Evolutionary conservation across 1,140 invertebrate genomes (phyloP).

Genomic region (Hycleus cichorii): DNA sequence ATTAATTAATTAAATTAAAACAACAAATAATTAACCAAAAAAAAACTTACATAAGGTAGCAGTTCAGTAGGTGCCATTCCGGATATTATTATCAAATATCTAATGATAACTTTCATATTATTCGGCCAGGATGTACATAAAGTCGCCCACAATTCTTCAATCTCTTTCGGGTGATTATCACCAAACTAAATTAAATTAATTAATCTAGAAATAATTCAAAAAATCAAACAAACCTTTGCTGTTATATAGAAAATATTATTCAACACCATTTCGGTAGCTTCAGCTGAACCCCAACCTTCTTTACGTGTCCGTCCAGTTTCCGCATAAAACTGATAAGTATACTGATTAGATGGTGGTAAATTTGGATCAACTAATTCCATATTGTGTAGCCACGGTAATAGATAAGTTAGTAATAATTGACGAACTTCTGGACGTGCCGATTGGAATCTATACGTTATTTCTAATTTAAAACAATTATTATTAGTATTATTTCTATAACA

Average conservation of each 20-base stretch:
- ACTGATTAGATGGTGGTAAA: constrained; percentile 74
- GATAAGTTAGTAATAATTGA: constrained; percentile 81
- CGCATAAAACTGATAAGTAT: constrained; percentile 65
- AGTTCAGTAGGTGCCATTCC: constrained; percentile 92
- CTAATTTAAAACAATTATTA: constrained; percentile 47
- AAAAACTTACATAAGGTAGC: constrained; percentile 69
- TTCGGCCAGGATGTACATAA: constrained; percentile 93
- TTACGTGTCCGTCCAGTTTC: constrained; percentile 48
- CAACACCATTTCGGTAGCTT: constrained; percentile 99
- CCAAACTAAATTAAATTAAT: constrained; percentile 64
- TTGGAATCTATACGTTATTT: constrained; percentile 94
- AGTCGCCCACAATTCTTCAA: constrained; percentile 93
- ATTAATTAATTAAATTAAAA: constrained; percentile 10
- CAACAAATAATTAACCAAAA: no score
- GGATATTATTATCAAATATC: constrained; percentile 95
- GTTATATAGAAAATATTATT: constrained; percentile 99
- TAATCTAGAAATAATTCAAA: constrained; percentile 2
- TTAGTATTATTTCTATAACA: not conserved
- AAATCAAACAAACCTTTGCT: constrained; percentile 58
- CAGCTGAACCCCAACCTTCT: constrained; percentile 93
- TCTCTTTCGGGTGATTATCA: constrained; percentile 89
- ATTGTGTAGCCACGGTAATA: constrained; percentile 96
- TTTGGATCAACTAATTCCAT: constrained; percentile 97
- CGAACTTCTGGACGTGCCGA: constrained; percentile 86
- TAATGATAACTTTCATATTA: constrained; percentile 93